phyloP scores from a whole-genome alignment of 2,888 invertebrate genomes.

The Toxonevra muliebris region DNA sequence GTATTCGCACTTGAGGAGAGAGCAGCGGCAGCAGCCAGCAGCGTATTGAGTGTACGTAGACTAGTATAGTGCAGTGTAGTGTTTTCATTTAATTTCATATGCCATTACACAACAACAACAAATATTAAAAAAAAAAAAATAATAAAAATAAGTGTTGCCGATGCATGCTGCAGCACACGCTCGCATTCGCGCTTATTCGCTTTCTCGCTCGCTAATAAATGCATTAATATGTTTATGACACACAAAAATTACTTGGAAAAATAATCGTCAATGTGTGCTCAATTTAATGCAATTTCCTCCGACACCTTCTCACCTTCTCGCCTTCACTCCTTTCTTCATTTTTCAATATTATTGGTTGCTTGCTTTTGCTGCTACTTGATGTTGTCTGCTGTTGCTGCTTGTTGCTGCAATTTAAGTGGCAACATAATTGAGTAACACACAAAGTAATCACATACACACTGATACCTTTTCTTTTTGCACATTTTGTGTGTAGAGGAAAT shows the following conservation, averaged over 20 bases:
- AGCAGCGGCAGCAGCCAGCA: not conserved
- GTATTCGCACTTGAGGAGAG: conserved; percentile 16
- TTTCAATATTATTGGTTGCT: too few species aligned
- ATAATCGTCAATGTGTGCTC: conserved; percentile 20
- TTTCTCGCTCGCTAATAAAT: conserved; percentile 24
- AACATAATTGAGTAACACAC: not conserved
- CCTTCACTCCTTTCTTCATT: not conserved
- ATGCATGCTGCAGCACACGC: conserved; percentile 26
- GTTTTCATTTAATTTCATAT: not conserved
- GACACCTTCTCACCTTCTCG: not conserved
- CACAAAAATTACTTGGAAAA: conserved; percentile 23
- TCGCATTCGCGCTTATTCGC: not conserved
- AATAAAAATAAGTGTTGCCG: not conserved
- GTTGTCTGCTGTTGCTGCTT: too few species aligned
- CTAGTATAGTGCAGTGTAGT: not conserved
- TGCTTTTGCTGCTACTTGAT: too few species aligned
- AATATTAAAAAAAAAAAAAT: too few species aligned
- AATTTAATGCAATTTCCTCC: conserved; percentile 10
- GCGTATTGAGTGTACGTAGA: not conserved
- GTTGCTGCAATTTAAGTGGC: not conserved
- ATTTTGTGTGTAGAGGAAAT: conserved; percentile 4
- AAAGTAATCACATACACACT: not conserved
- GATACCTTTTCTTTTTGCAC: not conserved
- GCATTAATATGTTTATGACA: conserved; percentile 32
- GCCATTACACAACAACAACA: not conserved